These are phyloP conservation scores for Noctilio leporinus DNA, from an alignment of 2,113 vertebrate species.

Conservation along the genomic window DNA sequence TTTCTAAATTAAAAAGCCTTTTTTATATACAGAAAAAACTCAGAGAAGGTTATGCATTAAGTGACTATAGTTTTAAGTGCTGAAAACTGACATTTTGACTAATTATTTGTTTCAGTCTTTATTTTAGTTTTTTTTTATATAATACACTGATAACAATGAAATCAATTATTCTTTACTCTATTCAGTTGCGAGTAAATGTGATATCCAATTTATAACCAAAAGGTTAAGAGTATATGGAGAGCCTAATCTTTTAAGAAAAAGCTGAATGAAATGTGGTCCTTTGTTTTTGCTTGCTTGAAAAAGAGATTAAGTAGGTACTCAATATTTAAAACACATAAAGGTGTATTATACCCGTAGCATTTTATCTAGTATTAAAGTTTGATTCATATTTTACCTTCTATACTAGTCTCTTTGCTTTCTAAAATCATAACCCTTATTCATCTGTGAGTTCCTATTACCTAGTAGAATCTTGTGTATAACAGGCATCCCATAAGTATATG, in stretches of 20 bases:
- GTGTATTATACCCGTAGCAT: neutral
- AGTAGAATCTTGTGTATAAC: neutral
- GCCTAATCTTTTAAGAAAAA: conserved; percentile 19
- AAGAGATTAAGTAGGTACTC: neutral
- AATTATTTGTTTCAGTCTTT: neutral
- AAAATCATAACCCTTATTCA: neutral
- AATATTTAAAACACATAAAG: neutral
- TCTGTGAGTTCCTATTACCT: neutral
- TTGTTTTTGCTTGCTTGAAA: neutral
- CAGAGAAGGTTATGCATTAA: neutral
- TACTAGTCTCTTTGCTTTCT: neutral
- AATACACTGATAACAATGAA: neutral
- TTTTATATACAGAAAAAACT: neutral
- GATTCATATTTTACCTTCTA: neutral
- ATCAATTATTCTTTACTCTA: neutral
- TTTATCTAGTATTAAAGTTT: neutral
- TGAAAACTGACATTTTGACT: neutral
- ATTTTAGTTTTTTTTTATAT: conserved; percentile 4
- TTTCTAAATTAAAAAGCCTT: conserved; percentile 63
- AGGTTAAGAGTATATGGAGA: neutral
- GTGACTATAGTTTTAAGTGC: neutral
- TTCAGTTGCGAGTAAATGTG: neutral
- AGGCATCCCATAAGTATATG: neutral
- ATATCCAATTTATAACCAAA: neutral
- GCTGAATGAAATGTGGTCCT: neutral